Percentiles rank a stretch among this genome's conserved stretches.
Conservation (phyloP, 2,888 invertebrate genomes). For the Eueremaeus valkanovi region DNA sequence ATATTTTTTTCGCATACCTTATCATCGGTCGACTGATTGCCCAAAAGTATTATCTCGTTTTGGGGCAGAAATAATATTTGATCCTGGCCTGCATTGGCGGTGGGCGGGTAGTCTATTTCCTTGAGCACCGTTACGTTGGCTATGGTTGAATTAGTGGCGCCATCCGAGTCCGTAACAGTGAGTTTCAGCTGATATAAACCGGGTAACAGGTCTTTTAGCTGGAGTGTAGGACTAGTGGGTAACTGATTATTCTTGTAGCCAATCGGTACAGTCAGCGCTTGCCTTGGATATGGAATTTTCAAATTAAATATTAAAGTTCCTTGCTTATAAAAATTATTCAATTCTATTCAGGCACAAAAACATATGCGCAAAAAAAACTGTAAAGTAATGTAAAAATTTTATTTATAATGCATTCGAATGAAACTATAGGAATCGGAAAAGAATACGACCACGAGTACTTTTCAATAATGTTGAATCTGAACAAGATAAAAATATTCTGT, state of each 20-base stretch:
- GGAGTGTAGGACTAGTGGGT: conserved; percentile 69
- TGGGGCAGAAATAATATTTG: conserved; percentile 84
- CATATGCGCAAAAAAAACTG: no score
- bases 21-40: conserved; percentile 86
- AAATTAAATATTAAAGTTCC: no score
- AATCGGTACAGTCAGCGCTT: conserved; percentile 76
- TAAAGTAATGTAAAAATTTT: no score
- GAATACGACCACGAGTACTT: no score
- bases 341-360: no score
- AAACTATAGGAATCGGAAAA: no score
- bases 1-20: conserved; percentile 54
- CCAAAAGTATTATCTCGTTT: conserved; percentile 76
- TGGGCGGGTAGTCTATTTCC: conserved; percentile 89
- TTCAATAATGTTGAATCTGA: no score
- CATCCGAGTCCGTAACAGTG: conserved; percentile 86
- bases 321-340: no score
- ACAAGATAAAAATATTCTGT: not conserved
- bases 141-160: conserved; percentile 74
- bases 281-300: not conserved
- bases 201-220: conserved; percentile 76
- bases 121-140: conserved; percentile 86
- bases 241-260: conserved; percentile 67
- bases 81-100: conserved; percentile 88
- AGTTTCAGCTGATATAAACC: conserved; percentile 62
- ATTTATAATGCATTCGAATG: no score